Evolutionary conservation across 2,113 vertebrate genomes (phyloP), one percentile per base, ranked within the genome.

Genomic region (Eptatretus burgeri): DNA sequence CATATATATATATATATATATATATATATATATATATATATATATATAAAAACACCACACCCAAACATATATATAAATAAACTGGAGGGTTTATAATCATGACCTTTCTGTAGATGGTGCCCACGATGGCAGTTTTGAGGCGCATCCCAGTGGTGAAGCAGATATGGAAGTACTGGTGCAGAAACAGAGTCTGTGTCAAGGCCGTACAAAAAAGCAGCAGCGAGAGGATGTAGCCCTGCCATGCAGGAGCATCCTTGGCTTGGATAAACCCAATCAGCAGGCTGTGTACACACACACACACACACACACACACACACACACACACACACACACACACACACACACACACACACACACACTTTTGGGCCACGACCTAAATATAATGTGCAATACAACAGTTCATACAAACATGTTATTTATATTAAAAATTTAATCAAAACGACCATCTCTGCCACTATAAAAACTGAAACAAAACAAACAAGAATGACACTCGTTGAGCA

Each of bases 101-200:
- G 72, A 93, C 91, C 84, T 96, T 96, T 13, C 84, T 78, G 66
- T 95, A 96, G 64, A 95, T 77, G 0, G 88, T 82, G 14, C 91
- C 91, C 0, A 91, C 75, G 67, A 98, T 74, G 5, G 88, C 88
- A 0, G 85, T 82, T 69, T 89, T 88, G 27, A 98, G 71, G 51
- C 88, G 76, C 89, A 98, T 94, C 68, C 91, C 89, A 1, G 86
- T 82, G 64, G 93, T 78, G 20, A 94, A 94, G 72, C 91, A 98
- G 67, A 95, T 83, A 16, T 98, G 84, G 70, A 98, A 98, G 69
- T 98, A 98, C 63, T 78, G 80, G 74, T 98, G 88, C 49, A 98
- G 76, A 68, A 93, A 75, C 52, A 98, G 77, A 0, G 88, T 93
- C 78, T 98, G 91, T 53, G 91, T 67, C 51, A 80, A 82, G 56